phyloP scores from a whole-genome alignment of 35 echinoderm and acorn worm genomes.

The Anneissia japonica region DNA sequence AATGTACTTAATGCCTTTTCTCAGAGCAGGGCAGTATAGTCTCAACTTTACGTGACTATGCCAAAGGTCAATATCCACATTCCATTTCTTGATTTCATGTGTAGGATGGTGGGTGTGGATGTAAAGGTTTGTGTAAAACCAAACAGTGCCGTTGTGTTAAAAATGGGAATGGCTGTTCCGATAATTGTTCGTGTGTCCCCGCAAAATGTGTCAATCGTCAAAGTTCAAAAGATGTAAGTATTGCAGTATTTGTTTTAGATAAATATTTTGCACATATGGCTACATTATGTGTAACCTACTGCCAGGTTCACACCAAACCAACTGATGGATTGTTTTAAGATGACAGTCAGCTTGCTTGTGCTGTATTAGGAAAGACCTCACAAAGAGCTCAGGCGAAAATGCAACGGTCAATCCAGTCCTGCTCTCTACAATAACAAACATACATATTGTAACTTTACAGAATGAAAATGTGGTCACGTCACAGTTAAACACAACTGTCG shows the following conservation, averaged over 20 bases:
- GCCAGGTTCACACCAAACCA: no score
- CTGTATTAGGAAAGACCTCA: no score
- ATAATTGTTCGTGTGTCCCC: slow-evolving; percentile 36
- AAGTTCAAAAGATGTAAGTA: no score
- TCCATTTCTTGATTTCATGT: not conserved
- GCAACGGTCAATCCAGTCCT: no score
- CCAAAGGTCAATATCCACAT: not conserved
- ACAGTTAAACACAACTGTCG: not conserved
- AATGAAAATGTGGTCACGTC: not conserved
- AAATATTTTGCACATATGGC: no score
- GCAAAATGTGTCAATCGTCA: slow-evolving; percentile 7
- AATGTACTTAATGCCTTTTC: no score
- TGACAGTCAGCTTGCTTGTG: no score
- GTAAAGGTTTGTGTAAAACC: slow-evolving; percentile 10
- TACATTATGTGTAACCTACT: no score
- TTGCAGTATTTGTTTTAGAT: no score
- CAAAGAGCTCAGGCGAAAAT: no score
- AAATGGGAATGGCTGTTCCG: not conserved
- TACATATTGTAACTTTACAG: not conserved
- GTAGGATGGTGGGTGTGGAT: slow-evolving; percentile 22
- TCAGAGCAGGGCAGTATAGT: no score
- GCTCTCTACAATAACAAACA: not conserved
- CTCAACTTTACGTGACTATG: not conserved
- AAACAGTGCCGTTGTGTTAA: slow-evolving; percentile 36
- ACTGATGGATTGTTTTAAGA: no score